phyloP scores from a whole-genome alignment of 1,140 invertebrate species.

The Drosophila parvula region DNA sequence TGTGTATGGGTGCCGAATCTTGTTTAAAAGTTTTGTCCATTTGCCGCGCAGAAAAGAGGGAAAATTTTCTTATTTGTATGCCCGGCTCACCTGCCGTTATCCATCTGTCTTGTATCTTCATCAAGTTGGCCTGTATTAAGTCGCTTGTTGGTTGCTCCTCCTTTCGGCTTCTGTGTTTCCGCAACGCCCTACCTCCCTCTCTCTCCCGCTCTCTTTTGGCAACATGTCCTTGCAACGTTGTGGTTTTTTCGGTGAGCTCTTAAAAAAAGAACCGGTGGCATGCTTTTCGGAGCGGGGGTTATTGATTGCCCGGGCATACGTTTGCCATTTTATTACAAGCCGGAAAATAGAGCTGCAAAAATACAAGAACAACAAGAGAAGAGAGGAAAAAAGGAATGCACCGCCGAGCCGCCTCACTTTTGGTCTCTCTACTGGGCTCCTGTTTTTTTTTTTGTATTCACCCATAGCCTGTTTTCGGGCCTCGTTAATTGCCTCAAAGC shows the following conservation, averaged over 20 bases:
- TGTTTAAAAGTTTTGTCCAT: constrained; percentile 69
- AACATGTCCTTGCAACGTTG: constrained; percentile 49
- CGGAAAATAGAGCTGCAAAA: constrained; percentile 47
- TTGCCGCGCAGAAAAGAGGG: constrained; percentile 18
- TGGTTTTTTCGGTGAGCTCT: constrained; percentile 47
- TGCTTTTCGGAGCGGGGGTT: constrained; percentile 57
- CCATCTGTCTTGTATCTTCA: constrained; percentile 81
- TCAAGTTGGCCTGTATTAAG: constrained; percentile 78
- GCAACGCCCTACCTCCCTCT: constrained; percentile 5
- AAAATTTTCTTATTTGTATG: constrained; percentile 80
- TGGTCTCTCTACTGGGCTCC: constrained; percentile 21
- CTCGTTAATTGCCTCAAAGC: constrained; percentile 80
- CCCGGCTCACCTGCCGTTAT: constrained; percentile 74
- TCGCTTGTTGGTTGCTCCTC: constrained; percentile 63
- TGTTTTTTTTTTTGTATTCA: constrained; percentile 19
- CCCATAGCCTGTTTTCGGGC: constrained; percentile 42
- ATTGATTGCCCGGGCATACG: constrained; percentile 78
- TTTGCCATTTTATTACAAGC: constrained; percentile 77
- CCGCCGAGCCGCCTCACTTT: constrained; percentile 25
- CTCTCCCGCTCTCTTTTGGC: not conserved
- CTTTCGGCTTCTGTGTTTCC: not conserved
- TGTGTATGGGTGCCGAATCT: constrained; percentile 37
- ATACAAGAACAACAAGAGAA: constrained; percentile 19
- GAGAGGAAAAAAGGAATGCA: constrained; percentile 8
- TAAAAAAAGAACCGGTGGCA: constrained; percentile 46